A percentile compares a stretch with the other conserved stretches of the same genome.
Evolutionary conservation across 2,888 invertebrate genomes (phyloP).

Genomic region (Epinotia demarniana): DNA sequence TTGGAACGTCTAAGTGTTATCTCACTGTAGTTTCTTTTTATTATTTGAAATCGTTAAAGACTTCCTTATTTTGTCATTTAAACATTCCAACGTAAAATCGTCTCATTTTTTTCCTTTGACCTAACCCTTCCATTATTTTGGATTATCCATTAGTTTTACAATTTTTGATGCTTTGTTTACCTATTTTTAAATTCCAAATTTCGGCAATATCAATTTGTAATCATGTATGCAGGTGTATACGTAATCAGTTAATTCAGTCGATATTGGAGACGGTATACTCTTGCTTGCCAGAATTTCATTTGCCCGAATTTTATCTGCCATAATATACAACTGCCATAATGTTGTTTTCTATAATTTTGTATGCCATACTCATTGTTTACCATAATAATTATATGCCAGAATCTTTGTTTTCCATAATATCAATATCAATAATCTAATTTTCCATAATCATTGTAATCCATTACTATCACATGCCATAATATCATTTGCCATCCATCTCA

Average conservation of each 20-base stretch:
- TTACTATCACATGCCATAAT: too few relatives aligned
- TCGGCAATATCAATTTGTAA: conserved; percentile 60
- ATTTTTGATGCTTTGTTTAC: not conserved
- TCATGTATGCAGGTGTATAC: conserved; percentile 42
- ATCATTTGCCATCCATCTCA: too few relatives aligned
- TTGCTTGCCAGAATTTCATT: too few relatives aligned
- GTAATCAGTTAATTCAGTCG: not conserved
- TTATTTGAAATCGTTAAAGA: conserved; percentile 22
- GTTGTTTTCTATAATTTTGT: too few relatives aligned
- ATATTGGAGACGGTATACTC: too few relatives aligned
- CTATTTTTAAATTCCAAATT: conserved; percentile 41
- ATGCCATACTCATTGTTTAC: too few relatives aligned
- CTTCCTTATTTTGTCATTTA: conserved; percentile 43
- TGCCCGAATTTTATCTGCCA: too few relatives aligned
- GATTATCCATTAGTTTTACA: not conserved
- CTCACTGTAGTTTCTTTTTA: not conserved
- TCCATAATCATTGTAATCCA: too few relatives aligned
- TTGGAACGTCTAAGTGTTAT: not conserved
- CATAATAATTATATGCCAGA: too few relatives aligned
- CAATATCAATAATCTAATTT: too few relatives aligned
- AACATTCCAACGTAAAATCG: conserved; percentile 61
- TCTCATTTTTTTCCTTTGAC: conserved; percentile 34
- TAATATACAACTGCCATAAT: too few relatives aligned
- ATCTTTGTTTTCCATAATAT: too few relatives aligned
- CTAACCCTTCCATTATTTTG: conserved; percentile 47